These are phyloP conservation scores for Leptestheria dahalacensis DNA, from an alignment of 1,140 invertebrate genomes.

Conservation along the genomic window DNA sequence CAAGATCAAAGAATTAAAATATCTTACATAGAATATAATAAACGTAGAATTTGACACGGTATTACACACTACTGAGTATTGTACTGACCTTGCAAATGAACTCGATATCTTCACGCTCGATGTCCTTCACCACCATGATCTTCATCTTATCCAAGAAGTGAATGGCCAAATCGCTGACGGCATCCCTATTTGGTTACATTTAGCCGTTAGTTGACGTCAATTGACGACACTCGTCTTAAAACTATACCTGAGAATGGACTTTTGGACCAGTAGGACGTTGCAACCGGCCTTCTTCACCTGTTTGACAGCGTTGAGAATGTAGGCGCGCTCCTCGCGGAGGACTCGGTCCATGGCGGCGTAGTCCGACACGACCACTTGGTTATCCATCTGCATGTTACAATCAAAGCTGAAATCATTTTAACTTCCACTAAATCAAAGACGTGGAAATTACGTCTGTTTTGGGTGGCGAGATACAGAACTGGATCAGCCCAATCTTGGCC, in stretches of 20 bases:
- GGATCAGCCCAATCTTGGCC: constrained; percentile 96
- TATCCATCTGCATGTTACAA: constrained; percentile 32
- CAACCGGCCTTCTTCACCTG: constrained; percentile 97
- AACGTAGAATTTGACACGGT: no score
- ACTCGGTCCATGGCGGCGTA: constrained; percentile 98
- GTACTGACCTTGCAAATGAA: constrained; percentile 85
- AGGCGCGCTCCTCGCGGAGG: constrained; percentile 92
- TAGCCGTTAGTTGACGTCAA: background rate
- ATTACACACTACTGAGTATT: no score
- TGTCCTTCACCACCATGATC: constrained; percentile 95
- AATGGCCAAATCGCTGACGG: constrained; percentile 87
- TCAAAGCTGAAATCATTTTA: background rate
- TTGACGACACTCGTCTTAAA: background rate
- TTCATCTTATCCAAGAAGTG: constrained; percentile 99
- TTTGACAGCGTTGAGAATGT: constrained; percentile 97
- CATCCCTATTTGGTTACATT: constrained; percentile 58
- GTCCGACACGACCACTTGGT: constrained; percentile 80
- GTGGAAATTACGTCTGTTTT: constrained; percentile 77
- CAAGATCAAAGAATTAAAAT: no score
- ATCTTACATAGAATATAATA: no score
- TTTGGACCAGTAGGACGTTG: constrained; percentile 95
- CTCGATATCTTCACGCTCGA: constrained; percentile 94
- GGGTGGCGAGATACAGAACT: constrained; percentile 98
- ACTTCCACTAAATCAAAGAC: background rate
- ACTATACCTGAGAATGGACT: constrained; percentile 79